A percentile compares a stretch with the other conserved stretches of the same genome.
These are phyloP conservation scores for Oplegnathus fasciatus DNA, from an alignment of 2,113 vertebrate genomes.

Conservation along the genomic window DNA sequence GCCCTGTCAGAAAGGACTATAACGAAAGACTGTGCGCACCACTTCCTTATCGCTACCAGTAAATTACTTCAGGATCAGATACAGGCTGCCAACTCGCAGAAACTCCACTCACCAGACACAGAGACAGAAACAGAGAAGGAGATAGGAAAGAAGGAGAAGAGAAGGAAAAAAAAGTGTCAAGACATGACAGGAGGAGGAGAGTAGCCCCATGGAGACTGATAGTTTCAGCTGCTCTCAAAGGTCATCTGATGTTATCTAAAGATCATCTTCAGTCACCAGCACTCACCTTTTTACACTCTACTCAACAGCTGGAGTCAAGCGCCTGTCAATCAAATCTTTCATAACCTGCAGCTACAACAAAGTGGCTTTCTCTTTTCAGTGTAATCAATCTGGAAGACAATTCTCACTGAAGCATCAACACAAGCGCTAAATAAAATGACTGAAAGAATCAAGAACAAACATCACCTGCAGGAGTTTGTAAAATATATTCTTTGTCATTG, in stretches of 20 bases:
- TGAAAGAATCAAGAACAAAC: neutral
- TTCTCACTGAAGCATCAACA: conserved; percentile 1
- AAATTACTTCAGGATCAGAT: conserved; percentile 84
- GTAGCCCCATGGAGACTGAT: conserved; percentile 67
- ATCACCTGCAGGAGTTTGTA: neutral
- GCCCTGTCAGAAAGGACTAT: conserved; percentile 76
- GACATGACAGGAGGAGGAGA: conserved; percentile 71
- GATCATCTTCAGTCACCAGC: conserved; percentile 76
- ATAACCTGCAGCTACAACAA: conserved; percentile 51
- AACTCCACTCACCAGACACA: conserved; percentile 73
- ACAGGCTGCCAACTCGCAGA: conserved; percentile 80
- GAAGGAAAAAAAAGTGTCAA: conserved; percentile 50
- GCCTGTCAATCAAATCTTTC: conserved; percentile 70
- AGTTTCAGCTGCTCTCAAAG: conserved; percentile 75
- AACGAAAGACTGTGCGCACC: conserved; percentile 73
- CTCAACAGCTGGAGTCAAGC: conserved; percentile 69
- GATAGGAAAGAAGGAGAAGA: conserved; percentile 35
- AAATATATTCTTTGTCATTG: neutral
- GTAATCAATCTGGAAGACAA: conserved; percentile 37
- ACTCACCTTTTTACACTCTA: conserved; percentile 55
- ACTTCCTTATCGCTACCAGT: conserved; percentile 82
- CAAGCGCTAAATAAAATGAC: neutral
- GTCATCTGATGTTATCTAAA: conserved; percentile 80
- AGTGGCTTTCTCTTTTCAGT: conserved; percentile 24
- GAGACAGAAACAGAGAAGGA: conserved; percentile 40